Conservation (phyloP, 2,888 invertebrate species). For the Yponomeuta plumbellus region DNA sequence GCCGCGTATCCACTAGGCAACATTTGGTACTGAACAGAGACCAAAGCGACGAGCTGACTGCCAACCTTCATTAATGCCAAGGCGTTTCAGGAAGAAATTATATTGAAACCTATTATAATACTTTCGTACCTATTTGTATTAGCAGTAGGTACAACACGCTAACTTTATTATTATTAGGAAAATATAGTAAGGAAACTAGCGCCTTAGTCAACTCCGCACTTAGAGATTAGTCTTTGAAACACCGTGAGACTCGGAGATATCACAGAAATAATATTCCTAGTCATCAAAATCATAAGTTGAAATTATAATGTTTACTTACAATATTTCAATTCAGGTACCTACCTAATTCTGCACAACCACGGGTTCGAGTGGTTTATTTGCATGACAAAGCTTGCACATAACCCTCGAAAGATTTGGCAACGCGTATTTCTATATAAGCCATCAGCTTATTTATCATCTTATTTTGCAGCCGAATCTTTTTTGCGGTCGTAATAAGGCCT, state of each 20-base stretch:
- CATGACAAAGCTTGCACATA: constrained; percentile 66
- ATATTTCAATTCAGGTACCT: background rate
- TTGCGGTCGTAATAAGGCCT: background rate
- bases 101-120: too few relatives aligned
- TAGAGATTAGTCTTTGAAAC: background rate
- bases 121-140: too few relatives aligned
- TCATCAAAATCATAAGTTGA: background rate
- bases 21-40: too few relatives aligned
- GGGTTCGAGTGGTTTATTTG: constrained; percentile 60
- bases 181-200: too few relatives aligned
- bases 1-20: too few relatives aligned
- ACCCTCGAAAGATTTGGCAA: constrained; percentile 47
- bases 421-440: constrained; percentile 15
- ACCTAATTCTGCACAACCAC: constrained; percentile 31
- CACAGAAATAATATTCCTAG: background rate
- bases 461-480: too few relatives aligned
- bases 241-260: background rate
- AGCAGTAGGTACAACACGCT: too few relatives aligned
- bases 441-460: background rate
- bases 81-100: too few relatives aligned
- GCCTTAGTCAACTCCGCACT: too few relatives aligned
- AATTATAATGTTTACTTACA: background rate
- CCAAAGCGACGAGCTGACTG: too few relatives aligned
- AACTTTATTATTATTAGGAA: too few relatives aligned
- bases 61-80: too few relatives aligned